Percentiles rank a stretch among this genome's conserved stretches.
These are phyloP conservation scores for Erebia epiphron DNA, from an alignment of 2,888 invertebrate species.

Conservation along the genomic window DNA sequence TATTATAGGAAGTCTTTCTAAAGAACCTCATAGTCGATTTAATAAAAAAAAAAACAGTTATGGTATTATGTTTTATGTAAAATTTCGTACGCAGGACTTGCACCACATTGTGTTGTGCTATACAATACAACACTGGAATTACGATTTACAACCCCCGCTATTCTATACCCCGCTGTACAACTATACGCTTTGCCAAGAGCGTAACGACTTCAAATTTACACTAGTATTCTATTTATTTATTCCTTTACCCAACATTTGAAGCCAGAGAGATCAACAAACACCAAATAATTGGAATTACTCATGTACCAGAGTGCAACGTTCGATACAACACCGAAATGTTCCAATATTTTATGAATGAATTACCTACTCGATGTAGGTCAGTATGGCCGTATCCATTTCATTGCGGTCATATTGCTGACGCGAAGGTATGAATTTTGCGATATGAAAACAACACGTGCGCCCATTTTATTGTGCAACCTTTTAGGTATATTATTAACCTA, in stretches of 20 bases:
- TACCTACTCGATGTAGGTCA: conserved; percentile 42
- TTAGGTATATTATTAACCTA: conserved; percentile 38
- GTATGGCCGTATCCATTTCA: conserved; percentile 43
- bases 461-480: conserved; percentile 42
- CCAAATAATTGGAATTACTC: conserved; percentile 1
- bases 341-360: conserved; percentile 45
- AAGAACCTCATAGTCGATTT: too few species aligned
- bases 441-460: conserved; percentile 45
- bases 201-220: too few species aligned
- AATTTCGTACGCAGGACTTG: too few species aligned
- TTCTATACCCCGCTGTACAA: too few species aligned
- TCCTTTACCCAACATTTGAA: not conserved
- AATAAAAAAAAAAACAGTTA: too few species aligned
- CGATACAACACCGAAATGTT: conserved; percentile 38
- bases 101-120: too few species aligned
- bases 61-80: too few species aligned
- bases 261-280: not conserved
- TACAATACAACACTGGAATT: too few species aligned
- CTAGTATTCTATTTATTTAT: not conserved
- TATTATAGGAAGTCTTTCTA: too few species aligned
- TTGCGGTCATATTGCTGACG: conserved; percentile 42
- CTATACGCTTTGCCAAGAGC: too few species aligned
- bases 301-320: conserved; percentile 30
- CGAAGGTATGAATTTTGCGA: conserved; percentile 44
- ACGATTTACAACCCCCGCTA: too few species aligned